Evolutionary conservation across 2,113 vertebrate genomes (phyloP).

Genomic region (Eubucco bourcierii): DNA sequence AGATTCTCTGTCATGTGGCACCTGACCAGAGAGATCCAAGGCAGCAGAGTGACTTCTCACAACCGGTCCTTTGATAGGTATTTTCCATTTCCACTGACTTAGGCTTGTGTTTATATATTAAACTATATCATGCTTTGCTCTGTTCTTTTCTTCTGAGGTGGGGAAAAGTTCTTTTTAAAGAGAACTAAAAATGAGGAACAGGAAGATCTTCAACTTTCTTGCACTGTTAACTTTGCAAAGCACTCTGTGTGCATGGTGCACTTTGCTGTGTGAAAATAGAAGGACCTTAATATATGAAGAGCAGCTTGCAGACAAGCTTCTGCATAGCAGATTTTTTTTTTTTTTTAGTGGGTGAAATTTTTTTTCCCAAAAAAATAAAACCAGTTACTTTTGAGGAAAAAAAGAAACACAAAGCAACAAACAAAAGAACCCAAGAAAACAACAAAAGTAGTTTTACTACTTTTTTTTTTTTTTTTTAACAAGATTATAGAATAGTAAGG

Average conservation of each 20-base stretch:
- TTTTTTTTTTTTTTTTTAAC: background rate
- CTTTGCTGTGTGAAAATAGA: background rate
- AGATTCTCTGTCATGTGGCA: conserved; percentile 97
- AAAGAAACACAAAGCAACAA: too few relatives aligned
- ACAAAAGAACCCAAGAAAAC: too few relatives aligned
- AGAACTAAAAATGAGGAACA: background rate
- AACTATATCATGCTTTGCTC: background rate
- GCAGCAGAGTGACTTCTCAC: conserved; percentile 85
- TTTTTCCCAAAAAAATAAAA: background rate
- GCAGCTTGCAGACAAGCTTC: background rate
- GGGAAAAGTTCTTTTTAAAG: background rate
- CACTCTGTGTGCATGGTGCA: background rate
- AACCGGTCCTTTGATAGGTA: conserved; percentile 95
- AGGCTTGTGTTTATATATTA: background rate
- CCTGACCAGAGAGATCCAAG: conserved; percentile 92
- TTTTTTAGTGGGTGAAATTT: background rate
- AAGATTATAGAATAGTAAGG: too few relatives aligned
- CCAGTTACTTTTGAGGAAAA: background rate
- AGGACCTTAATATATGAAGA: background rate
- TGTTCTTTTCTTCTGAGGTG: background rate
- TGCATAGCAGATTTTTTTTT: background rate
- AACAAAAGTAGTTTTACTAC: background rate
- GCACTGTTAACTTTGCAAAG: background rate
- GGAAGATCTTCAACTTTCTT: background rate
- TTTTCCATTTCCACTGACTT: conserved; percentile 1